Conservation (phyloP, 1,140 invertebrate species). For the Homarus americanus region DNA sequence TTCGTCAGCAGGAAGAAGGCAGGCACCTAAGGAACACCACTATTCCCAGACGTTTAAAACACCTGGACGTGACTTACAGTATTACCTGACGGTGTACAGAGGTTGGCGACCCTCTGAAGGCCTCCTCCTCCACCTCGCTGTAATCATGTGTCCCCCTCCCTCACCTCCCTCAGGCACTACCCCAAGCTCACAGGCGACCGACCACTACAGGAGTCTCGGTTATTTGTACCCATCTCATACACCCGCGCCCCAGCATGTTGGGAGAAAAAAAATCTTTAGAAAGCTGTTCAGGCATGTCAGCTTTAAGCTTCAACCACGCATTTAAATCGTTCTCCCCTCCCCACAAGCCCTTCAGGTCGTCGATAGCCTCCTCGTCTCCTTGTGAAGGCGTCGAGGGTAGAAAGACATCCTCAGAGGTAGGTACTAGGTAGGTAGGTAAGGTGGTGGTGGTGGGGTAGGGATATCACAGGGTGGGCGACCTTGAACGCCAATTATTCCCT, state of each 20-base stretch:
- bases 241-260: too few relatives aligned
- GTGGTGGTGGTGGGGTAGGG: background rate
- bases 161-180: background rate
- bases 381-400: background rate
- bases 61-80: background rate
- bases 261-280: too few relatives aligned
- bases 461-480: slow-evolving; percentile 10
- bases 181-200: background rate
- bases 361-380: background rate
- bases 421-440: background rate
- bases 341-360: background rate
- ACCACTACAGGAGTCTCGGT: too few relatives aligned
- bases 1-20: background rate
- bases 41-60: background rate
- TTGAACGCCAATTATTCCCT: slow-evolving; percentile 6
- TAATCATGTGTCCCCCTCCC: background rate
- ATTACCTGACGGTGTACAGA: background rate
- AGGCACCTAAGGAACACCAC: background rate
- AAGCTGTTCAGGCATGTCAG: background rate
- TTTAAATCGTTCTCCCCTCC: background rate
- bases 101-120: background rate
- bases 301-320: background rate
- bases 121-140: background rate
- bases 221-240: too few relatives aligned
- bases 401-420: background rate